Base-by-base conservation (phyloP, 1,140 invertebrate species). In the Teleopsis dalmanni region DNA sequence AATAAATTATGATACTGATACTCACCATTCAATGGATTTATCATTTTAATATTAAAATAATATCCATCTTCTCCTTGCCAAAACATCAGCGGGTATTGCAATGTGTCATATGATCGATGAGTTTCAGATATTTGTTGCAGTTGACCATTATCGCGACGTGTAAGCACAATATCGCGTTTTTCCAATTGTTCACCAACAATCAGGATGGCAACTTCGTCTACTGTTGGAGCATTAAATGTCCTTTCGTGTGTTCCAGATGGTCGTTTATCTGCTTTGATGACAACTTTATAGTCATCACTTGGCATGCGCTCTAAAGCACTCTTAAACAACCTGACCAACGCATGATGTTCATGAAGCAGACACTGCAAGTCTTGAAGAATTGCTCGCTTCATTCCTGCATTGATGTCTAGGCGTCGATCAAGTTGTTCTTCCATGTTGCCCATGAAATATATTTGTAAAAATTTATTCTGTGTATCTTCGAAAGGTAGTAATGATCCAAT, bases 61-160 rank as follows among this genome's bases (percentile, higher is more conserved):
- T 70, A 73, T 48, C 62, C 69, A 61, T 69, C 58, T 54, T 73
- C 59, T 44, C 65, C 70, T 54, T 61, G 52, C 53, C 64, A 69
- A 57, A 73, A 73, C 13, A 75, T 64, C 33, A 34, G 33, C 33
- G 33, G 33, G 33, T 57, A 23, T 40, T 40, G 27, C 27, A 29
- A n/a, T n/a, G n/a, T n/a, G n/a, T n/a, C n/a, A n/a, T n/a, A n/a
- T n/a, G n/a, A n/a, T n/a, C n/a, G n/a, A n/a, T n/a, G n/a, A n/a
- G n/a, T n/a, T n/a, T n/a, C n/a, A n/a, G n/a, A n/a, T n/a, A n/a
- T n/a, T 56, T 27, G 7, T 57, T 62, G 52, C 22, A 62, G 52
- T 56, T 59, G 45, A 11, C 36, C 52, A 57, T 35, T 58, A 57
- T 59, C 33, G 47, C 55, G 58, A 51, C 54, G 51, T 58, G 45